phyloP scores from a whole-genome alignment of 2,888 invertebrate species.

The Conops quadrifasciatus region DNA sequence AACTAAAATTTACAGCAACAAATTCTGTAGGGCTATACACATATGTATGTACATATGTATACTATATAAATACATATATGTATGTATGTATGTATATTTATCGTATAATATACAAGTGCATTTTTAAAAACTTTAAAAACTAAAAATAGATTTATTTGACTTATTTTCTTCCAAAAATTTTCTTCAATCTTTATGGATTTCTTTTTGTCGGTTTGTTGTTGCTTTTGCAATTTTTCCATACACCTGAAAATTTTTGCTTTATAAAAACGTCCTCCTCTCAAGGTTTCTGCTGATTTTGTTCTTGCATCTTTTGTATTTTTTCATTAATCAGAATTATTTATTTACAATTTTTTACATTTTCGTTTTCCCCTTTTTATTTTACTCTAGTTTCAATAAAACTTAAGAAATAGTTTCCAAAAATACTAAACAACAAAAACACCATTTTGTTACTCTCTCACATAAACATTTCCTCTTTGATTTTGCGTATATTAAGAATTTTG shows the following conservation, averaged over 20 bases:
- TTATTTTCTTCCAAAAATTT: not conserved
- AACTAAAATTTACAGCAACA: constrained; percentile 31
- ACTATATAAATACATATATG: constrained; percentile 17
- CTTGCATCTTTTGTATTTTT: not conserved
- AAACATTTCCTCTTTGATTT: no score
- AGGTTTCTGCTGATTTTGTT: not conserved
- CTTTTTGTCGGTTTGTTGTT: not conserved
- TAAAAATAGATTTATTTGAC: constrained; percentile 4
- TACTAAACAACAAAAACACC: constrained; percentile 31
- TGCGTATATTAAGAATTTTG: no score
- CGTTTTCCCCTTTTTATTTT: constrained; percentile 7
- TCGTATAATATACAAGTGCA: not conserved
- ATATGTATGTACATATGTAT: constrained; percentile 25
- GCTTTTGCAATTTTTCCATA: constrained; percentile 12
- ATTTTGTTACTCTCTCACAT: not conserved
- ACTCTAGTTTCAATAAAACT: constrained; percentile 13
- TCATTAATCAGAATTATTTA: constrained; percentile 3
- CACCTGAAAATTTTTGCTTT: no score
- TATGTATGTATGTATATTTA: constrained; percentile 7
- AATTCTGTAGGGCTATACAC: constrained; percentile 23
- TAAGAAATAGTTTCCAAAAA: constrained; percentile 28
- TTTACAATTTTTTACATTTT: constrained; percentile 12
- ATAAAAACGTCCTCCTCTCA: not conserved
- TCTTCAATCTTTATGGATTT: not conserved
- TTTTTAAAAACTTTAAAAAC: constrained; percentile 11